phyloP scores from a whole-genome alignment of 2,797 vertebrate species.

The Aulostomus chinensis region DNA sequence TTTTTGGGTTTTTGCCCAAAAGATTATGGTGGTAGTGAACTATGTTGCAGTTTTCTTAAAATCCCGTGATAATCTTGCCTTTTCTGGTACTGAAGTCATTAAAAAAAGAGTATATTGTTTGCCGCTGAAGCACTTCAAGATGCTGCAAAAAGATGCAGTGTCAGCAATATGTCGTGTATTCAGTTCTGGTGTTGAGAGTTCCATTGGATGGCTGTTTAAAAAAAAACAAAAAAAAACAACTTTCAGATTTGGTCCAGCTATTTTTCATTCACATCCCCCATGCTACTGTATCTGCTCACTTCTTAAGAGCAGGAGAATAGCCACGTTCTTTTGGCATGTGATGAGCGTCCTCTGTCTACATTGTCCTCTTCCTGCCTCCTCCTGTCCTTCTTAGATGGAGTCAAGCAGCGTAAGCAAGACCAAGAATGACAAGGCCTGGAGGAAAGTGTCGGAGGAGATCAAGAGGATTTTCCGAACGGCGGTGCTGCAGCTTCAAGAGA shows the following conservation, averaged over 20 bases:
- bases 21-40: conserved; percentile 16
- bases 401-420: conserved; percentile 84
- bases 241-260: too few relatives aligned
- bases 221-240: too few relatives aligned
- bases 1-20: neutral
- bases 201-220: too few relatives aligned
- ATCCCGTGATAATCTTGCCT: neutral
- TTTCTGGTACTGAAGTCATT: neutral
- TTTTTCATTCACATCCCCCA: neutral
- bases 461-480: conserved; percentile 93
- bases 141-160: neutral
- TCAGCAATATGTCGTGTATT: too few relatives aligned
- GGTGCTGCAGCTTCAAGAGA: conserved; percentile 92
- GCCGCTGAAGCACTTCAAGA: neutral
- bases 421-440: conserved; percentile 91
- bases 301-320: neutral
- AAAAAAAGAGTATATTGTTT: neutral
- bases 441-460: conserved; percentile 94
- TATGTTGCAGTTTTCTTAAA: neutral
- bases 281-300: neutral
- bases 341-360: conserved; percentile 3
- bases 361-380: conserved; percentile 20
- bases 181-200: too few relatives aligned
- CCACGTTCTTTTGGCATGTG: conserved; percentile 1
- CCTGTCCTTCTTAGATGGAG: conserved; percentile 82